Evolutionary conservation across 92 coral and sea anemone genomes (phyloP).

Genomic region (Pocillopora grandis): DNA sequence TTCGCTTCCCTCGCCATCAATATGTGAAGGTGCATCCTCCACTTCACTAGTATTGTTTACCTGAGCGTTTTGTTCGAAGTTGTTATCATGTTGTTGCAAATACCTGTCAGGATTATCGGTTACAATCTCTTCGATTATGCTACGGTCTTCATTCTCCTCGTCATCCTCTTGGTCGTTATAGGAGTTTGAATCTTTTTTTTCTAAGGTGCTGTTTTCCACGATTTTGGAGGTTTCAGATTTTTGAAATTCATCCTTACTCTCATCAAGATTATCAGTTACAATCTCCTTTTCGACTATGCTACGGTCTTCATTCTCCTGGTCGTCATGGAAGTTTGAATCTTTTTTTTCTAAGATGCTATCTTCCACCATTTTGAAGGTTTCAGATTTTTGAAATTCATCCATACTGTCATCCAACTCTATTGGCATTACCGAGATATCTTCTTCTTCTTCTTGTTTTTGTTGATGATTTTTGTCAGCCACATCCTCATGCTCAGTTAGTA

Average conservation of each 20-base stretch:
- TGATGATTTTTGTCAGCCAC: background rate
- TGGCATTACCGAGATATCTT: background rate
- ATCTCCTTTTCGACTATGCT: background rate
- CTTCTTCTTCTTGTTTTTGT: background rate
- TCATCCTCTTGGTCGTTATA: background rate
- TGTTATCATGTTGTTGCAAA: background rate
- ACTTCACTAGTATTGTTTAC: background rate
- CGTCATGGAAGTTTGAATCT: background rate
- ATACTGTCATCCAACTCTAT: background rate
- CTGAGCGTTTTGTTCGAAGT: background rate
- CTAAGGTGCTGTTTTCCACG: background rate
- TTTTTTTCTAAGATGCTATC: background rate
- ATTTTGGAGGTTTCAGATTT: constrained; percentile 24
- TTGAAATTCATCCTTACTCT: background rate
- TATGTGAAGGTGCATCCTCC: background rate
- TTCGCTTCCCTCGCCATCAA: background rate
- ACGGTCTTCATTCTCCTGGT: background rate
- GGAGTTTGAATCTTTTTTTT: background rate
- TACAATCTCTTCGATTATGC: background rate
- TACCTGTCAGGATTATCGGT: background rate
- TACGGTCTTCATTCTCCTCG: background rate
- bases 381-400: constrained; percentile 21
- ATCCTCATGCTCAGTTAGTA: background rate
- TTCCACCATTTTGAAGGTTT: constrained; percentile 14
- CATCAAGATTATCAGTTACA: background rate